Evolutionary conservation across 2,113 vertebrate genomes (phyloP).

Genomic region (Ctenodactylus gundi): DNA sequence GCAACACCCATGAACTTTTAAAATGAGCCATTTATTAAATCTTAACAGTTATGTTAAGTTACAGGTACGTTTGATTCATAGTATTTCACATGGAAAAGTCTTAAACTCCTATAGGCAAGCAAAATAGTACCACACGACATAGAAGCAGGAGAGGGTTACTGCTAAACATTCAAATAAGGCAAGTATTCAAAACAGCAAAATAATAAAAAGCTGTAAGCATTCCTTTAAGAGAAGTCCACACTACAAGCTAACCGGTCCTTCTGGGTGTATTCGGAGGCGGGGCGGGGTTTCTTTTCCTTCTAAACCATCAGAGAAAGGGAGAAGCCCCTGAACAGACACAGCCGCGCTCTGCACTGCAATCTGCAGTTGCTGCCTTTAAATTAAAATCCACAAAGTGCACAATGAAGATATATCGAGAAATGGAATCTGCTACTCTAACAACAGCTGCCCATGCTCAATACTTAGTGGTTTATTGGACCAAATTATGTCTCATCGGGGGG

Average conservation of each 20-base stretch:
- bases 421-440: slow-evolving; percentile 86
- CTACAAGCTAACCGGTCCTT: slow-evolving; percentile 89
- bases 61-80: slow-evolving; percentile 92
- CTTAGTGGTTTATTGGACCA: slow-evolving; percentile 88
- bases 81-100: slow-evolving; percentile 92
- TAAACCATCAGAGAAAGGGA: slow-evolving; percentile 77
- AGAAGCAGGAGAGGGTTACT: slow-evolving; percentile 88
- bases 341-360: slow-evolving; percentile 89
- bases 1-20: slow-evolving; percentile 80
- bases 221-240: slow-evolving; percentile 85
- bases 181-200: slow-evolving; percentile 89
- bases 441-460: slow-evolving; percentile 91
- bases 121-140: slow-evolving; percentile 98
- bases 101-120: slow-evolving; percentile 95
- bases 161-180: slow-evolving; percentile 91
- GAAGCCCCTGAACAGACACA: slow-evolving; percentile 88
- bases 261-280: slow-evolving; percentile 74
- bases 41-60: slow-evolving; percentile 98
- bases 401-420: slow-evolving; percentile 87
- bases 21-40: slow-evolving; percentile 96
- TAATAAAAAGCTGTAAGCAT: slow-evolving; percentile 85
- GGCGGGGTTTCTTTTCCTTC: slow-evolving; percentile 80
- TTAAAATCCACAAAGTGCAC: slow-evolving; percentile 91
- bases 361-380: slow-evolving; percentile 86
- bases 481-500: slow-evolving; percentile 80